Evolutionary conservation across 2,888 invertebrate species (phyloP), one percentile per base, ranked within the genome.

Genomic region (Phlogophora meticulosa): DNA sequence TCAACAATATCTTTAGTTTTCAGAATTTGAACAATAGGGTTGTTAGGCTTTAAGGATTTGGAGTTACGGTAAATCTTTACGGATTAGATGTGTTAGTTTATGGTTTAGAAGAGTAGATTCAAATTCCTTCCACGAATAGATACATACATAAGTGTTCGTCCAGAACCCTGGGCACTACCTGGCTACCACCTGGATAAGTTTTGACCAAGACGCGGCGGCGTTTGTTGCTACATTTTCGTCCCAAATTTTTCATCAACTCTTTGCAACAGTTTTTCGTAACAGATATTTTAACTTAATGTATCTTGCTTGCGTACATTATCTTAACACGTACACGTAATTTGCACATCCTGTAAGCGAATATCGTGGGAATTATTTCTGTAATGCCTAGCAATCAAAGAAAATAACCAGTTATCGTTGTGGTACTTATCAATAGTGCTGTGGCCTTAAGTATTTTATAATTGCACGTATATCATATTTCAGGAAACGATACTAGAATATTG

Each of bases 311-410:
- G 28, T 28, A 56, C 32, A 43, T 53, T 36, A 60, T 34, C 22
- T 28, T 57, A 34, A 77, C 53, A 55, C 40, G 43, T 78, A 51
- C 32, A 42, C 10, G 28, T 28, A 57, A 77, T 62, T 57, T 32
- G 38, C 15, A 59, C 63, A 78, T 73, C 78, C 64, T 78, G 78
- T 45, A 34, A 48, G 51, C 51, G 36, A 43, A 52, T 59, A 62
- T 52, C 78, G 78, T 74, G 74, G 58, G 74, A 74, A 72, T 52
- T 10, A 62, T 43, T 57, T 56, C 34, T 59, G 15, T 48, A 63
- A 45, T 22, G n/a, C 49, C 32, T 24, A 52, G 32, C 32, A 64
- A 74, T 64, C 73, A 64, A 43, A 72, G 62, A 72, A 63, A 77
- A 78, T 60, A 72, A 65, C 66, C 15, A 61, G 74, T 55, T 78